phyloP scores from a whole-genome alignment of 2,113 vertebrate species.

The Onychostoma macrolepis region DNA sequence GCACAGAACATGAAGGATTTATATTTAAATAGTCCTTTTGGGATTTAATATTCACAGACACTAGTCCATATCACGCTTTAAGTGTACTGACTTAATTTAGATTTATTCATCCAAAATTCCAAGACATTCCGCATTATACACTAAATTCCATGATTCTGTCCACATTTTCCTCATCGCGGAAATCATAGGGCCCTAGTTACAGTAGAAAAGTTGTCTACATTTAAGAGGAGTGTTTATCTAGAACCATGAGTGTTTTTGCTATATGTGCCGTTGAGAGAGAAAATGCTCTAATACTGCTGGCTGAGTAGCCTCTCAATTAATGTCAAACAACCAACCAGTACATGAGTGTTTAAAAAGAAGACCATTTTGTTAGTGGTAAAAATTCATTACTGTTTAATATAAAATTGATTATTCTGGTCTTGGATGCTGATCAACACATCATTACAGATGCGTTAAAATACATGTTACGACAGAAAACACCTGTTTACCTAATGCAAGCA shows the following conservation, averaged over 20 bases:
- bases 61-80: too few species aligned
- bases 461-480: background rate
- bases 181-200: background rate
- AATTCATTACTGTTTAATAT: background rate
- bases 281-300: background rate
- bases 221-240: background rate
- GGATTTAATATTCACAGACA: too few species aligned
- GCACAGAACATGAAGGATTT: too few species aligned
- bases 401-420: background rate
- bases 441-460: background rate
- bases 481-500: background rate
- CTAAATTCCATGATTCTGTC: too few species aligned
- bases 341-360: background rate
- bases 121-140: too few species aligned
- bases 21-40: too few species aligned
- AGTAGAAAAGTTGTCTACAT: constrained; percentile 35
- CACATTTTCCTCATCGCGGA: too few species aligned
- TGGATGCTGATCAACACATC: background rate
- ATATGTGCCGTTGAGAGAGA: background rate
- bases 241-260: constrained; percentile 3
- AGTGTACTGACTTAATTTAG: too few species aligned
- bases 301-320: background rate
- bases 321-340: constrained; percentile 11
- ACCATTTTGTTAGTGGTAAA: background rate
- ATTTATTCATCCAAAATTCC: too few species aligned